Conservation (phyloP, 2,797 vertebrate genomes). For the Takifugu ocellatus region DNA sequence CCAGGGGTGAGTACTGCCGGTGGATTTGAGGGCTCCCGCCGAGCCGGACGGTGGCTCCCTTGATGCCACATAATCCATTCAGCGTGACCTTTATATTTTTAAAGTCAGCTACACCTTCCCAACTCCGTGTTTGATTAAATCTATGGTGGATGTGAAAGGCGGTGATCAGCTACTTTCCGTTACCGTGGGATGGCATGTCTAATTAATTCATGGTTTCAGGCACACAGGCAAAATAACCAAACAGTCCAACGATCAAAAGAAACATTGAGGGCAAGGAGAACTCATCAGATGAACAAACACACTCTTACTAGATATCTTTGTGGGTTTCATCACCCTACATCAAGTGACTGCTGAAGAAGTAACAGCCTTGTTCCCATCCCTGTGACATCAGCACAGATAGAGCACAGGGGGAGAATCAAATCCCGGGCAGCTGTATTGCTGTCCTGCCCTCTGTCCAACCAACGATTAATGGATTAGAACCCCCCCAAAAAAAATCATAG, state of each 20-base stretch:
- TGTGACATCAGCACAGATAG: conserved; percentile 55
- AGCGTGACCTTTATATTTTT: conserved; percentile 66
- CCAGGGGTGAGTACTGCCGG: conserved; percentile 53
- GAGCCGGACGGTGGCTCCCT: conserved; percentile 60
- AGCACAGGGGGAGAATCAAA: conserved; percentile 32
- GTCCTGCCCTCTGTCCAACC: conserved; percentile 25
- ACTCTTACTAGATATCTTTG: conserved; percentile 76
- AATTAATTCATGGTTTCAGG: conserved; percentile 56
- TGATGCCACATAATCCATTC: conserved; percentile 68
- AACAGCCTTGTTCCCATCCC: conserved; percentile 66
- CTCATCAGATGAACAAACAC: conserved; percentile 69
- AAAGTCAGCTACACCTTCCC: conserved; percentile 46
- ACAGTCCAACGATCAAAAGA: conserved; percentile 65
- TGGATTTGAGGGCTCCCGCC: conserved; percentile 63
- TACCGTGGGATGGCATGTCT: conserved; percentile 33
- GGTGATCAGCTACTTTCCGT: conserved; percentile 31
- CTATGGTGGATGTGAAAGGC: conserved; percentile 11
- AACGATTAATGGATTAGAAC: conserved; percentile 29
- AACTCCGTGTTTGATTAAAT: conserved; percentile 40
- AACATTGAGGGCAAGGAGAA: conserved; percentile 52
- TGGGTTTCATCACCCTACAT: conserved; percentile 79
- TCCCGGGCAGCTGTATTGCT: conserved; percentile 32
- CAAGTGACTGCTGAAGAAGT: conserved; percentile 67
- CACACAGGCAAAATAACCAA: conserved; percentile 42
- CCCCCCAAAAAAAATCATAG: conserved; percentile 16